These are phyloP conservation scores for Equus quagga DNA, from an alignment of 2,113 vertebrate genomes.

Conservation along the genomic window DNA sequence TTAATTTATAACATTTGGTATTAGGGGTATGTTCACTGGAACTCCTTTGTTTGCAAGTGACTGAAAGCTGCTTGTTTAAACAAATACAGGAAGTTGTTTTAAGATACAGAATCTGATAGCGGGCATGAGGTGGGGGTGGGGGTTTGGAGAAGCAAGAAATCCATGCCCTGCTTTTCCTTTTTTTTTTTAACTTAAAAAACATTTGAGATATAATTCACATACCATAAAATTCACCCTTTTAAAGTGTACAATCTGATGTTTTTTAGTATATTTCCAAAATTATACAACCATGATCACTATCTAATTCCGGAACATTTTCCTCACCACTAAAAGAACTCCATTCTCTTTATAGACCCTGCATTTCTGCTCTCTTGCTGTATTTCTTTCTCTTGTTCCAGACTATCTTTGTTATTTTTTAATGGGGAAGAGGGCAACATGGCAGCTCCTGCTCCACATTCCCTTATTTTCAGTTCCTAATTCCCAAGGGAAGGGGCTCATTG, in stretches of 20 bases:
- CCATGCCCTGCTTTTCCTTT: background rate
- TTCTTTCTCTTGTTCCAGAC: background rate
- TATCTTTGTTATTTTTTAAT: background rate
- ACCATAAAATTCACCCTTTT: background rate
- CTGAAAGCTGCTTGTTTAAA: slow-evolving; percentile 10
- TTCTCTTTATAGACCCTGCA: background rate
- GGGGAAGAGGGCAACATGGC: no score
- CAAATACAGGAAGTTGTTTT: background rate
- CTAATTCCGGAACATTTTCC: background rate
- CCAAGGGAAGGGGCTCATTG: background rate
- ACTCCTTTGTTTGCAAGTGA: background rate
- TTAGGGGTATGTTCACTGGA: background rate
- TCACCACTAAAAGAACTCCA: background rate
- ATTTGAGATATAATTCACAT: background rate
- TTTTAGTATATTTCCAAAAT: slow-evolving; percentile 1
- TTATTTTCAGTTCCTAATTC: background rate
- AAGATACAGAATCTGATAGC: background rate
- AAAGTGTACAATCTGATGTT: background rate
- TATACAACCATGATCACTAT: background rate
- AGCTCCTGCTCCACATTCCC: background rate
- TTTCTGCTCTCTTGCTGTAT: background rate
- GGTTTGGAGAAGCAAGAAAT: background rate
- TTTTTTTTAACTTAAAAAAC: background rate
- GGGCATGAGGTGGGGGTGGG: accelerated
- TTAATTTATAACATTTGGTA: background rate